phyloP scores from a whole-genome alignment of 2,113 vertebrate species.

The Tachuris rubrigastra region DNA sequence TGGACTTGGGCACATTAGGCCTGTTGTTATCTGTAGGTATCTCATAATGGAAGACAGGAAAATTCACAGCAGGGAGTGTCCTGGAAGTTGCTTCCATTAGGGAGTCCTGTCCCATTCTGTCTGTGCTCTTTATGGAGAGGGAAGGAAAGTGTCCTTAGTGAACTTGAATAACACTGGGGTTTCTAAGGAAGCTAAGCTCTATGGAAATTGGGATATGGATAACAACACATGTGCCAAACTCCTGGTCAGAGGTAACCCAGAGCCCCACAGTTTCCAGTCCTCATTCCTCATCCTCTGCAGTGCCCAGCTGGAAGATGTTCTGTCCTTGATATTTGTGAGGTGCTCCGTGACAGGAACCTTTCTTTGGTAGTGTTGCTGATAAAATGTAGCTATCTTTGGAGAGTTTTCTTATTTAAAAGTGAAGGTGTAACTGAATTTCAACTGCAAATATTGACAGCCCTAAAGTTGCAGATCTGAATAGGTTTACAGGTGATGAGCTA shows the following conservation, averaged over 20 bases:
- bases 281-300: background rate
- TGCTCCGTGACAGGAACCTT: background rate
- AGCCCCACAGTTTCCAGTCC: background rate
- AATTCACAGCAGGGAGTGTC: background rate
- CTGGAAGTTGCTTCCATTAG: background rate
- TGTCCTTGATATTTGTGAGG: background rate
- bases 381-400: background rate
- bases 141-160: background rate
- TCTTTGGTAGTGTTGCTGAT: background rate
- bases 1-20: background rate
- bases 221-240: accelerated
- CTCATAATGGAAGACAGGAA: background rate
- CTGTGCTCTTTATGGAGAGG: background rate
- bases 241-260: background rate
- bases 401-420: slow-evolving; percentile 15
- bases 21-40: background rate
- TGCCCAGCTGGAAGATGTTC: background rate
- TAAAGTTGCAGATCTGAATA: background rate
- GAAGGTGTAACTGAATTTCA: slow-evolving; percentile 15
- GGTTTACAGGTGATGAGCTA: background rate
- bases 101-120: accelerated
- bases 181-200: background rate
- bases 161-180: background rate
- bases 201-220: background rate
- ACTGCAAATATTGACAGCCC: background rate